A percentile compares a stretch with the other conserved stretches of the same genome.
Evolutionary conservation across 2,113 vertebrate genomes (phyloP).

Genomic region (Apteryx owenii): DNA sequence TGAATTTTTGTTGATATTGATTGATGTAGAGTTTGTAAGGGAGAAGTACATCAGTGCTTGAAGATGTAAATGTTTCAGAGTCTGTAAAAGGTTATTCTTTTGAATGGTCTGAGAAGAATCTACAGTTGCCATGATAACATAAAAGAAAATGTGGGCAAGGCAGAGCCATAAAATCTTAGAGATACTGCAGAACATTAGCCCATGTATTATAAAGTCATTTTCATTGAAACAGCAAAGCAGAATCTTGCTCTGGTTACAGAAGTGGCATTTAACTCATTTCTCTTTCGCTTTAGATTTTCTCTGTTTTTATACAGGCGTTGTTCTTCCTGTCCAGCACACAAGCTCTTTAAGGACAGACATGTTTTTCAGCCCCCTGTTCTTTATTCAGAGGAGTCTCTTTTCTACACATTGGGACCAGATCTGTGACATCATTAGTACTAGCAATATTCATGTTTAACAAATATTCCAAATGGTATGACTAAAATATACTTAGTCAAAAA

Average conservation of each 20-base stretch:
- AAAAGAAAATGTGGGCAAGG: not conserved
- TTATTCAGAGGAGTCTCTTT: not conserved
- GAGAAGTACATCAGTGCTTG: not conserved
- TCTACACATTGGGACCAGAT: not conserved
- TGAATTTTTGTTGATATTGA: not conserved
- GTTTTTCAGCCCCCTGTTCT: not conserved
- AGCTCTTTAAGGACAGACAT: not conserved
- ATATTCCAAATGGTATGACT: not conserved
- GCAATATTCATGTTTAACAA: not conserved
- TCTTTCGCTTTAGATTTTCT: not conserved
- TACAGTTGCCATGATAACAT: not conserved
- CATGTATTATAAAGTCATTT: not conserved
- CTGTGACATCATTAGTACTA: not conserved
- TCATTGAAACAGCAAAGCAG: not conserved
- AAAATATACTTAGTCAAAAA: not conserved
- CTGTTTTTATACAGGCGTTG: not conserved
- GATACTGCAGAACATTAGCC: not conserved
- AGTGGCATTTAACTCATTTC: not conserved
- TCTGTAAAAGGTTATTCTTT: not conserved
- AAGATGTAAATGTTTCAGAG: not conserved
- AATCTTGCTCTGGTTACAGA: not conserved
- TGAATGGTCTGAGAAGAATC: not conserved
- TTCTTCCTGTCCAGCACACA: not conserved
- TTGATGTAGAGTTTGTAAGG: not conserved
- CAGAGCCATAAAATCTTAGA: not conserved